Conservation (phyloP, 2,113 vertebrate genomes). For the Siphamia tubifer region DNA sequence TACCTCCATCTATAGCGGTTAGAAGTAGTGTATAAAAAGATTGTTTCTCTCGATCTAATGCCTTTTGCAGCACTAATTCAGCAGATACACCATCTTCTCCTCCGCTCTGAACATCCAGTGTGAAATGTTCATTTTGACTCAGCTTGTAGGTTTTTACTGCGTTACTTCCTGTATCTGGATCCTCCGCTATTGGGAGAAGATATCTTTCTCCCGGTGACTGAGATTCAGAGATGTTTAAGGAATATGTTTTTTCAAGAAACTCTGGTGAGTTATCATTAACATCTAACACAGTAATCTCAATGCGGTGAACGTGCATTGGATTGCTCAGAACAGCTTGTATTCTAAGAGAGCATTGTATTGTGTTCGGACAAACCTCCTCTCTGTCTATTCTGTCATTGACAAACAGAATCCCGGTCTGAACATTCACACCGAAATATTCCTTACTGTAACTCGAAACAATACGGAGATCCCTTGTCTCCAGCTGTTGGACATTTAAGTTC, state of each 20-base stretch:
- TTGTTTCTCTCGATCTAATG: slow-evolving; percentile 60
- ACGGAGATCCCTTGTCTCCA: slow-evolving; percentile 45
- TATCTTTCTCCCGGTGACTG: slow-evolving; percentile 21
- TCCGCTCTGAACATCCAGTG: slow-evolving; percentile 20
- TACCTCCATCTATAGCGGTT: slow-evolving; percentile 64
- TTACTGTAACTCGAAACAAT: slow-evolving; percentile 58
- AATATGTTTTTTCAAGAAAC: slow-evolving; percentile 16
- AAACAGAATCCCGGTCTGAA: slow-evolving; percentile 59
- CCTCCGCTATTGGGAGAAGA: slow-evolving; percentile 23
- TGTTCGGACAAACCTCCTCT: slow-evolving; percentile 61
- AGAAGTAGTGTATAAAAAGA: slow-evolving; percentile 24
- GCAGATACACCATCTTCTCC: slow-evolving; percentile 31
- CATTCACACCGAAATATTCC: slow-evolving; percentile 69
- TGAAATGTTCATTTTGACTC: slow-evolving; percentile 39
- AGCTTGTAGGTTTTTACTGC: slow-evolving; percentile 9
- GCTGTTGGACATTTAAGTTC: slow-evolving; percentile 55
- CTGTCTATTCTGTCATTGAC: slow-evolving; percentile 68
- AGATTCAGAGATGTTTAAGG: slow-evolving; percentile 44
- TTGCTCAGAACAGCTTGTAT: slow-evolving; percentile 57
- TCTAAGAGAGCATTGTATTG: slow-evolving; percentile 42
- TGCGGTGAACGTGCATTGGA: slow-evolving; percentile 55
- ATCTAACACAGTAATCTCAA: slow-evolving; percentile 62
- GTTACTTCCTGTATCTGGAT: slow-evolving; percentile 50
- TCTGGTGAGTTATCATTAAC: slow-evolving; percentile 65
- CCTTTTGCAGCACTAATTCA: slow-evolving; percentile 56